Evolutionary conservation across 2,888 invertebrate genomes (phyloP).

Genomic region (Blastobasis lacticolella): DNA sequence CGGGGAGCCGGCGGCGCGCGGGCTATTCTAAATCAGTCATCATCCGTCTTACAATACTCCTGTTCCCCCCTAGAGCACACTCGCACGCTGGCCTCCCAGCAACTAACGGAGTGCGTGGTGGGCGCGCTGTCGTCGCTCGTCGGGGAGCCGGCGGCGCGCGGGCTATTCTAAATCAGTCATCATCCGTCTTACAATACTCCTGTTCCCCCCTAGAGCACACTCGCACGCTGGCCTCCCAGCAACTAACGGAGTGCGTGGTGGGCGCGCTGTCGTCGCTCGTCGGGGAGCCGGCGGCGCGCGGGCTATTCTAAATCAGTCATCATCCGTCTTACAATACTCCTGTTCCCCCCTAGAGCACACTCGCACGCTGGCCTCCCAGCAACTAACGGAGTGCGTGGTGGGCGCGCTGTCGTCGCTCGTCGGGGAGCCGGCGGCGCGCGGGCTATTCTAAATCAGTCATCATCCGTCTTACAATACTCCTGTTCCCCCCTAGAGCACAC

Average conservation of each 20-base stretch:
- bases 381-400: slow-evolving; percentile 82
- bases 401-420: slow-evolving; percentile 88
- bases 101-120: slow-evolving; percentile 81
- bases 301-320: too few relatives aligned
- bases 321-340: too few relatives aligned
- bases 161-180: too few relatives aligned
- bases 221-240: slow-evolving; percentile 78
- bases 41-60: too few relatives aligned
- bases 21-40: too few relatives aligned
- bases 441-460: too few relatives aligned
- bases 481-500: slow-evolving; percentile 67
- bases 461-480: too few relatives aligned
- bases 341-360: slow-evolving; percentile 67
- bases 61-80: slow-evolving; percentile 64
- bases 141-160: slow-evolving; percentile 88
- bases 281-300: slow-evolving; percentile 88
- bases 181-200: too few relatives aligned
- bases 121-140: slow-evolving; percentile 88
- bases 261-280: slow-evolving; percentile 88
- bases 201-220: slow-evolving; percentile 64
- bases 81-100: slow-evolving; percentile 78
- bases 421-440: slow-evolving; percentile 88
- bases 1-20: slow-evolving; percentile 88
- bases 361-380: slow-evolving; percentile 78
- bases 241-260: slow-evolving; percentile 82